Evolutionary conservation across 1,140 invertebrate species (phyloP).

Genomic region (honey bee (Apis mellifera)): Amel_HAv3.1 CM009936.2:14712501-14713000

Average conservation of each 20-base stretch:
- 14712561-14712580: not conserved
- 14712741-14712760: not conserved
- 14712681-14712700: constrained; percentile 19
- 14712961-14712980: no score
- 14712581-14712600: constrained; percentile 39
- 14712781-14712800: constrained; percentile 14
- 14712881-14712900: not conserved
- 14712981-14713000: no score
- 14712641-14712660: not conserved
- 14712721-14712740: not conserved
- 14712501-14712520: constrained; percentile 30
- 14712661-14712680: constrained; percentile 16
- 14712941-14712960: no score
- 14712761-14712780: no score
- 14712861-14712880: no score
- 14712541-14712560: constrained; percentile 53
- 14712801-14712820: not conserved
- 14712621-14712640: constrained; percentile 39
- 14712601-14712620: constrained; percentile 46
- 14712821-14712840: not conserved
- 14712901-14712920: no score
- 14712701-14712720: not conserved
- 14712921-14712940: no score
- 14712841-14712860: not conserved
- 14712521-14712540: constrained; percentile 18